These are phyloP conservation scores for Helarctos malayanus DNA, from an alignment of 2,797 vertebrate genomes.

Conservation along the genomic window DNA sequence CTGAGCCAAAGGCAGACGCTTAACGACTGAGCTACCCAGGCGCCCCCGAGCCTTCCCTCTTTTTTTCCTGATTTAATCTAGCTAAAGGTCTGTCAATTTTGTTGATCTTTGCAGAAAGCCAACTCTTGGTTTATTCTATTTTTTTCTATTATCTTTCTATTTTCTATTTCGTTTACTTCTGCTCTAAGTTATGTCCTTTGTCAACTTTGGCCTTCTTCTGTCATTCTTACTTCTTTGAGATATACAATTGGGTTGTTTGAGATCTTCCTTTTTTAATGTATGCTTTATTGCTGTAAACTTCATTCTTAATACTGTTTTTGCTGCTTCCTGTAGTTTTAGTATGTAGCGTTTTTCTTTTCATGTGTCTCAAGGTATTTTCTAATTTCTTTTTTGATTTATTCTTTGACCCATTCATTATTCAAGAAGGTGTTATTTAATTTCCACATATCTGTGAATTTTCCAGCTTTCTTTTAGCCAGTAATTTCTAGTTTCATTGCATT, in stretches of 20 bases:
- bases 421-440: background rate
- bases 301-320: background rate
- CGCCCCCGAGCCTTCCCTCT: background rate
- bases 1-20: no score
- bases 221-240: background rate
- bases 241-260: background rate
- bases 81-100: background rate
- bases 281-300: background rate
- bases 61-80: background rate
- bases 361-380: background rate
- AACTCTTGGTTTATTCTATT: background rate
- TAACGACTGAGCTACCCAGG: no score
- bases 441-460: background rate
- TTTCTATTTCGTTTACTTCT: background rate
- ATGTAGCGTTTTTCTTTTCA: background rate
- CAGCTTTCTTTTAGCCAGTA: background rate
- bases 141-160: background rate
- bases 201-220: background rate
- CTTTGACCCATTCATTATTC: background rate
- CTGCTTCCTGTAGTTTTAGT: background rate
- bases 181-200: background rate
- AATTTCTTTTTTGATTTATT: background rate
- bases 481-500: background rate
- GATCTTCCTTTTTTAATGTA: background rate
- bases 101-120: background rate